Conservation (phyloP, 2,888 invertebrate species). For the Xestia ashworthii region DNA sequence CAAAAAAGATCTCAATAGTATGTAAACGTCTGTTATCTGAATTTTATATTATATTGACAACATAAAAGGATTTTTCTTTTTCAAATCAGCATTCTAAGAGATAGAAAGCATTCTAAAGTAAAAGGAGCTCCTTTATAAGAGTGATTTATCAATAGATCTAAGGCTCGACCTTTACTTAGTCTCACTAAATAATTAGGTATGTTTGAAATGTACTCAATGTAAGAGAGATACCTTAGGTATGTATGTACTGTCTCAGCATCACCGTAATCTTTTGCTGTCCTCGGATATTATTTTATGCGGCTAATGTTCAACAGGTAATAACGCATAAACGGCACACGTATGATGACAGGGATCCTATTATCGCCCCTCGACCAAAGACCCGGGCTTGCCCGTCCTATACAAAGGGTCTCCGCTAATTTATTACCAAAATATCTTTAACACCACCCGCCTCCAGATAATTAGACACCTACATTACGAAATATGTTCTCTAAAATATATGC, state of each 20-base stretch:
- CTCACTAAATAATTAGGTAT: not conserved
- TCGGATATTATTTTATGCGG: conserved; percentile 56
- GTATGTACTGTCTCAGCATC: conserved; percentile 3
- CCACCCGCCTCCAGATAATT: conserved; percentile 75
- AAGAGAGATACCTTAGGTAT: not conserved
- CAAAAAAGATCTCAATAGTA: conserved; percentile 13
- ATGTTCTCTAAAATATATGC: conserved; percentile 56
- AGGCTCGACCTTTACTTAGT: not conserved
- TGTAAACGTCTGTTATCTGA: conserved; percentile 1
- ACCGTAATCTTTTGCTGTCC: conserved; percentile 37
- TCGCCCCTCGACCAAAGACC: conserved; percentile 79
- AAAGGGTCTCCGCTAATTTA: conserved; percentile 79
- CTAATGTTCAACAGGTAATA: conserved; percentile 79
- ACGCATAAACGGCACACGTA: conserved; percentile 75
- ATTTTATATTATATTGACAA: conserved; percentile 17
- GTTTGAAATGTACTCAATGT: not conserved
- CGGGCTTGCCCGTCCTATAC: conserved; percentile 76
- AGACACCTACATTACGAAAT: conserved; percentile 68
- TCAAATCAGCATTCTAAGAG: conserved; percentile 22
- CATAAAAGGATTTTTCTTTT: conserved; percentile 13
- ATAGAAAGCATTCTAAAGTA: conserved; percentile 7
- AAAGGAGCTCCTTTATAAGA: not conserved
- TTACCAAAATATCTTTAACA: conserved; percentile 79
- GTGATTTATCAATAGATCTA: conserved; percentile 25
- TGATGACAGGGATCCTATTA: conserved; percentile 82